Base-by-base conservation (phyloP, 2,113 vertebrate species). In the Gulo gulo region DNA sequence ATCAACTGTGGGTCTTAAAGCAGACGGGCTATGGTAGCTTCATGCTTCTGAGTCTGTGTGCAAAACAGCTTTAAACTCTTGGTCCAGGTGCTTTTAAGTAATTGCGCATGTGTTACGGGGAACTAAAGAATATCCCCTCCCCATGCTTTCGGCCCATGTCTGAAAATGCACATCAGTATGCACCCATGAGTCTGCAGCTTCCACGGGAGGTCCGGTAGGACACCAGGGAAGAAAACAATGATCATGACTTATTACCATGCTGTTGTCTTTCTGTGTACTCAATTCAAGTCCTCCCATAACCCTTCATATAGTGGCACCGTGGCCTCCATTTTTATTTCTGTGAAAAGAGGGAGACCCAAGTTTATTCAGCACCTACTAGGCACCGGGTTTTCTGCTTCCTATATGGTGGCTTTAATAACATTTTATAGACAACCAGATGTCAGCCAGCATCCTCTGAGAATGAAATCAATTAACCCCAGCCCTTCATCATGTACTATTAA, bases 391-490 rank as follows among this genome's bases (percentile, higher is more conserved):
- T 88, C 52, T 91, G 7, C 26, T 88, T 94, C 12, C 23, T 50
- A 4, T 80, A 36, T 73, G 29, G 26, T 65, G 24, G 11, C 7
- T 81, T 94, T 86, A 76, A 78, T 63, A 61, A 76, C 29, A 73
- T 36, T 69, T 81, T 93, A 45, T 45, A 20, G 39, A 34, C 52
- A 93, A 76, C 8, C 47, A 90, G 20, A 50, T 79, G 52, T 42
- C 73, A 59, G 13, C 39, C 87, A 61, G 45, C 39, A 74, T 92
- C 79, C 57, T 89, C 36, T 91, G 57, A 78, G 50, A 84, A 34
- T 67, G 82, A 95, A 85, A 90, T 95, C 85, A 96, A 93, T 91
- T 76, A 81, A 29, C 23, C 45, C 16, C 55, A 83, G 23, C 14
- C 34, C 74, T 91, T 94, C 45, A 50, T 31, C 61, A 52, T 45